Percentiles rank a stretch among this genome's conserved stretches.
These are phyloP conservation scores for Meloidogyne hapla DNA, from an alignment of 1,140 invertebrate species.

Conservation along the genomic window DNA sequence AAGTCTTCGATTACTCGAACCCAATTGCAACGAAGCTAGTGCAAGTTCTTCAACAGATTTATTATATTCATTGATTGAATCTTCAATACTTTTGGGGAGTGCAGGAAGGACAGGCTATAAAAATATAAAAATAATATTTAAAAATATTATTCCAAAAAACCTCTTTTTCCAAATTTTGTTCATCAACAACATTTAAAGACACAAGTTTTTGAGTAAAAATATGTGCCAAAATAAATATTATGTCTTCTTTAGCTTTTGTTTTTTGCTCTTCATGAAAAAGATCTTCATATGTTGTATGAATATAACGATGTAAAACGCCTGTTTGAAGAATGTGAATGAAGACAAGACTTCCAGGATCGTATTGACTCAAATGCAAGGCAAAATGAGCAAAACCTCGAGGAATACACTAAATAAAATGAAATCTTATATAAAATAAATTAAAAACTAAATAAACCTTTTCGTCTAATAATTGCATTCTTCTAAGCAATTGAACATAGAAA, in stretches of 20 bases:
- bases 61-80: conserved; percentile 42
- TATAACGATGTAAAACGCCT: conserved; percentile 52
- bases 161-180: conserved; percentile 28
- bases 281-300: conserved; percentile 32
- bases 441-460: conserved; percentile 36
- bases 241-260: conserved; percentile 31
- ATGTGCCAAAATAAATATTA: conserved; percentile 55
- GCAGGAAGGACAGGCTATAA: conserved; percentile 39
- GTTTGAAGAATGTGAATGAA: conserved; percentile 57
- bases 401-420: conserved; percentile 42
- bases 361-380: conserved; percentile 49
- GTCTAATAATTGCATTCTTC: conserved; percentile 55
- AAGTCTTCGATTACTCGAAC: conserved; percentile 25
- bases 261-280: conserved; percentile 31
- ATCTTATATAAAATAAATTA: neutral
- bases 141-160: conserved; percentile 14
- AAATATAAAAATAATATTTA: neutral
- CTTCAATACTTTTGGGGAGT: conserved; percentile 39
- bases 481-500: conserved; percentile 59
- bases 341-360: conserved; percentile 59
- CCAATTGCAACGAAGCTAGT: conserved; percentile 48
- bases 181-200: conserved; percentile 30
- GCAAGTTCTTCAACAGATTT: conserved; percentile 44
- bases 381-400: conserved; percentile 56
- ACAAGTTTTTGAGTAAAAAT: conserved; percentile 51